Evolutionary conservation across 2,113 vertebrate species (phyloP).

Genomic region (Ellobius talpinus): DNA sequence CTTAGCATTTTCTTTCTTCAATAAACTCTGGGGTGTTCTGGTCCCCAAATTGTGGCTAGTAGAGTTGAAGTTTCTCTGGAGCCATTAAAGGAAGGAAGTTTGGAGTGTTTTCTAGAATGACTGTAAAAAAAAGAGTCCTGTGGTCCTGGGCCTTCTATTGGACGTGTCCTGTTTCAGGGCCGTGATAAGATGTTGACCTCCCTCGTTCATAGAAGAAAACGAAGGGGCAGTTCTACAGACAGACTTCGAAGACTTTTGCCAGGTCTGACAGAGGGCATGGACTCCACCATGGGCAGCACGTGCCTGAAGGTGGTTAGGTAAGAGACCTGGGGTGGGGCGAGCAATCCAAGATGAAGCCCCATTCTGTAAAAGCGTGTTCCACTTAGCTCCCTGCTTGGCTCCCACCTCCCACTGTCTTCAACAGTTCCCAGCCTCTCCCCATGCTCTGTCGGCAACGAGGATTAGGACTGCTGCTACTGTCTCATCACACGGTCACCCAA

Average conservation of each 20-base stretch:
- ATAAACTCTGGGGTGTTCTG: neutral
- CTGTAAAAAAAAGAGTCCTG: neutral
- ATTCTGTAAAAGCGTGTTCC: no score
- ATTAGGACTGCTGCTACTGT: neutral
- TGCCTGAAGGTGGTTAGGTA: neutral
- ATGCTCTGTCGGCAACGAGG: no score
- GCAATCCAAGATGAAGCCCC: neutral
- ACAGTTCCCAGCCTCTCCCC: fast-evolving
- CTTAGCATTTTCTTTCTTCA: neutral
- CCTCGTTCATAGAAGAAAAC: neutral
- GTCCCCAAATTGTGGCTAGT: neutral
- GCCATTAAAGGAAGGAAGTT: neutral
- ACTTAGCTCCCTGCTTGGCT: fast-evolving
- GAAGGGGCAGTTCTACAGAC: neutral
- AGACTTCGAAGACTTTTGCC: fast-evolving
- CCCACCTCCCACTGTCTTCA: neutral
- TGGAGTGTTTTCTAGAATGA: slow-evolving; percentile 8
- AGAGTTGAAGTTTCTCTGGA: neutral
- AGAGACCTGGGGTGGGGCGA: fast-evolving
- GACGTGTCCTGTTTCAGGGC: fast-evolving
- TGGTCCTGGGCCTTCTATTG: neutral
- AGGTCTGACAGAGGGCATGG: neutral
- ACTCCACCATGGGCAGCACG: neutral
- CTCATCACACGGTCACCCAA: neutral
- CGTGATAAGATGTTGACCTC: fast-evolving